Evolutionary conservation across 2,888 invertebrate genomes (phyloP), one percentile per base, ranked within the genome.

Genomic region (Acheta domesticus): DNA sequence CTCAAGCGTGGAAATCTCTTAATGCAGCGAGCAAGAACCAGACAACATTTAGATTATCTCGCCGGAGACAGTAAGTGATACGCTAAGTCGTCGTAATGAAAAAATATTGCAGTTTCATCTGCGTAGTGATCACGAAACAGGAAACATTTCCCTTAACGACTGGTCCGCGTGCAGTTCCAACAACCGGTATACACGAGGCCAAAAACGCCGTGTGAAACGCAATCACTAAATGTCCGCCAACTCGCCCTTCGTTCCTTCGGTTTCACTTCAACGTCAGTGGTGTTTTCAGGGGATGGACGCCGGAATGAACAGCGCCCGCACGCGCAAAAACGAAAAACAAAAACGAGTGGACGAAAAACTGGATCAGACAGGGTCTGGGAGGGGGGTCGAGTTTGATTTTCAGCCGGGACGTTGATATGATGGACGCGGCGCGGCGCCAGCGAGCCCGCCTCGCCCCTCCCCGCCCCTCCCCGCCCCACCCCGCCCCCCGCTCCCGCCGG

Each of bases 221-320:
- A 62, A 62, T 62, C 62, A 62, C 62, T 62, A n/a, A n/a, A 62
- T 62, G 62, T 62, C 62, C 14, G n/a, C 16, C 14, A n/a, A 4
- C 62, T 4, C n/a, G 11, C 8, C 62, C 14, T 14, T 11, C 62
- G n/a, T 12, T 62, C n/a, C 62, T 62, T 62, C 62, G 62, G 62
- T 62, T 62, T 62, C 62, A 62, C 62, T 62, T 62, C 62, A 62
- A 62, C 62, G 62, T 62, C 62, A 62, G n/a, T 5, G 62, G 62
- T 62, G n/a, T 62, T 62, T 62, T 62, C 62, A n/a, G 62, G 62
- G n/a, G 62, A 62, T 62, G 62, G 62, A 62, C 62, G 62, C 62
- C 16, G 14, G 62, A n/a, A 62, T 62, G 62, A 62, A 62, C n/a
- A 62, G 16, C 14, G 62, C n/a, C 16, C 62, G 62, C n/a, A n/a